phyloP scores from a whole-genome alignment of 2,888 invertebrate species.

The Bimastos eiseni region DNA sequence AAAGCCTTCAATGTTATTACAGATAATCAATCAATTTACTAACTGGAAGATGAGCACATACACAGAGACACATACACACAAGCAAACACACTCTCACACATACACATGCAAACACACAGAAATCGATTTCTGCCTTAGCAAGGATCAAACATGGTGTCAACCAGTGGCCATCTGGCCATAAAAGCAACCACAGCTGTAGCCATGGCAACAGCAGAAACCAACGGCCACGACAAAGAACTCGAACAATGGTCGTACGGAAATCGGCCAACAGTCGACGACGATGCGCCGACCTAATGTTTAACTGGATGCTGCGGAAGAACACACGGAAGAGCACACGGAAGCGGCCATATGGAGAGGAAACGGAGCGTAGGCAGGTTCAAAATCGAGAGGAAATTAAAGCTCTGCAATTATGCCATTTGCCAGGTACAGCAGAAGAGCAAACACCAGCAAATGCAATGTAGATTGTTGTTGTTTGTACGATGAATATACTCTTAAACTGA shows the following conservation, averaged over 20 bases:
- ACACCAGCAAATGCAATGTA: neutral
- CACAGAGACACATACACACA: neutral
- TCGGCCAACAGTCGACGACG: neutral
- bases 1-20: neutral
- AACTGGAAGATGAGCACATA: neutral
- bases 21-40: slow-evolving; percentile 15
- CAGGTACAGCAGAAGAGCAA: neutral
- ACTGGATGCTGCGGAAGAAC: neutral
- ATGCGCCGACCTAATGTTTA: slow-evolving; percentile 5
- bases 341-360: neutral
- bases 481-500: neutral
- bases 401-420: neutral
- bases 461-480: neutral
- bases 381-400: slow-evolving; percentile 20
- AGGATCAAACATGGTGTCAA: slow-evolving; percentile 26
- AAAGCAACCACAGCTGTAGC: neutral
- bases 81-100: neutral
- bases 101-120: neutral
- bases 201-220: slow-evolving; percentile 20
- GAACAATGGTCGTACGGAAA: slow-evolving; percentile 3
- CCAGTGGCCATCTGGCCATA: slow-evolving; percentile 19
- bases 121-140: neutral
- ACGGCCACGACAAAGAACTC: slow-evolving; percentile 13
- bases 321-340: neutral
- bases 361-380: slow-evolving; percentile 5